Evolutionary conservation across 2,113 vertebrate species (phyloP).

Genomic region (Picathartes gymnocephalus): DNA sequence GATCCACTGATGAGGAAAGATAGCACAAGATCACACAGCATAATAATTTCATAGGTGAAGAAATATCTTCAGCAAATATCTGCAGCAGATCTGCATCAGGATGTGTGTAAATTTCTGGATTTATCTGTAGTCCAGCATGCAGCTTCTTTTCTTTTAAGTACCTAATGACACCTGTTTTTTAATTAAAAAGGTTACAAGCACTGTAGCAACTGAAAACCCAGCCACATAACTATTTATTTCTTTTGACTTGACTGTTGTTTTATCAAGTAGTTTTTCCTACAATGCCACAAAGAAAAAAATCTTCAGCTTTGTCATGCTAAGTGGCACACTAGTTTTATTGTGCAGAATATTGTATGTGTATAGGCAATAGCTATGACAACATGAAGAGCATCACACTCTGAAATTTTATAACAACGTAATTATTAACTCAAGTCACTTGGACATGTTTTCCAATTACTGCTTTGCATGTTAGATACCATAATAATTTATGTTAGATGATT

Average conservation of each 20-base stretch:
- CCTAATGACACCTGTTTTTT: background rate
- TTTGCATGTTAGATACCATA: background rate
- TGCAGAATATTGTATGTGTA: background rate
- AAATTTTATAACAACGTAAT: background rate
- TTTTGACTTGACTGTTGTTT: background rate
- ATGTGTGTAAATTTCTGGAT: background rate
- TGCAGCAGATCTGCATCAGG: background rate
- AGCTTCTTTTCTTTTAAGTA: background rate
- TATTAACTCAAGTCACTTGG: background rate
- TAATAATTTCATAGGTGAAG: background rate
- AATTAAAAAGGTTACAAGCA: background rate
- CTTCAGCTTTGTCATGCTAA: background rate
- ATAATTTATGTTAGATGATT: background rate
- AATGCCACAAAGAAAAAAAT: background rate
- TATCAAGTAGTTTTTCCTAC: background rate
- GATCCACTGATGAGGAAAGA: background rate
- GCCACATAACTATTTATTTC: background rate
- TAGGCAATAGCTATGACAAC: background rate
- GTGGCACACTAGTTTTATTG: background rate
- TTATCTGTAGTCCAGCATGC: background rate
- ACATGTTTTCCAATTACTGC: background rate
- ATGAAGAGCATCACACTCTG: background rate
- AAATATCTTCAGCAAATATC: background rate
- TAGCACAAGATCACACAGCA: background rate
- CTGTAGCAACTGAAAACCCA: background rate